A percentile compares a stretch with the other conserved stretches of the same genome.
Conservation (phyloP, 2,888 invertebrate species). For the Pimpla rufipes region DNA sequence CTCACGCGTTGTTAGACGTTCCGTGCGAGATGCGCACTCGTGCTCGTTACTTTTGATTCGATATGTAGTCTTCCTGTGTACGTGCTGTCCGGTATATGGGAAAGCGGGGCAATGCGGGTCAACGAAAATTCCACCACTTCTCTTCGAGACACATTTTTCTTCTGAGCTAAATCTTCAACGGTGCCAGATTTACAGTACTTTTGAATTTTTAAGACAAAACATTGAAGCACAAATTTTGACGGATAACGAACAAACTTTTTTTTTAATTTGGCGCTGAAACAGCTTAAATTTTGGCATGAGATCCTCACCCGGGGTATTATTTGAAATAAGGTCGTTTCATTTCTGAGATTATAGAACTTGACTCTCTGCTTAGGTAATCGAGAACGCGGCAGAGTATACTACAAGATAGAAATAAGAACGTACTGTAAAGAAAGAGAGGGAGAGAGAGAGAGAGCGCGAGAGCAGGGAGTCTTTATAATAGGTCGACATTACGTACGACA, state of each 20-base stretch:
- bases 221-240: not conserved
- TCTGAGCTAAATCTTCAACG: not conserved
- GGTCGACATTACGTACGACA: constrained; percentile 73
- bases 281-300: not conserved
- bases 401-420: constrained; percentile 25
- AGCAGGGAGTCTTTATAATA: constrained; percentile 66
- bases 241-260: not conserved
- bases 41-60: constrained; percentile 51
- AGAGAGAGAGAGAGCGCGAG: constrained; percentile 40
- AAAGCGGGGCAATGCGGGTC: no score
- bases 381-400: constrained; percentile 18
- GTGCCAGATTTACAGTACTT: not conserved
- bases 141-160: not conserved
- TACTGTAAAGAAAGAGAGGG: constrained; percentile 24
- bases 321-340: not conserved
- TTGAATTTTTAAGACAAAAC: not conserved
- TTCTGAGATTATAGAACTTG: constrained; percentile 2
- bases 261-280: no score
- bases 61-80: constrained; percentile 19
- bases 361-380: constrained; percentile 56
- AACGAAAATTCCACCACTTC: not conserved
- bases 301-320: not conserved
- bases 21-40: constrained; percentile 15
- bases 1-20: constrained; percentile 38
- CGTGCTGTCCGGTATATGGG: not conserved